Conservation (phyloP, 1,140 invertebrate genomes). For the Chironomus tepperi region DNA sequence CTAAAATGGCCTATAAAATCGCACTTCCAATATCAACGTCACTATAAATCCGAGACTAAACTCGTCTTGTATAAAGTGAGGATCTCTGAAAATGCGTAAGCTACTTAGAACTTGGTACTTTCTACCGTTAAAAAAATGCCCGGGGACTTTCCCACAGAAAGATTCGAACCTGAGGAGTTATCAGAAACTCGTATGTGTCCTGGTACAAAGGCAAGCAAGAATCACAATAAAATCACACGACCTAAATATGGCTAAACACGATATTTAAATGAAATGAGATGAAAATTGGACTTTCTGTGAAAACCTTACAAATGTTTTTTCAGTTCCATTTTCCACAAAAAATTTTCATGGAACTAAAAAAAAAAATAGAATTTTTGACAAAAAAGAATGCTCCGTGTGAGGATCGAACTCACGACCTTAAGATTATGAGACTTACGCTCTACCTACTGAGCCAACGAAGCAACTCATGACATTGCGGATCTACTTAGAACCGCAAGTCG, state of each 20-base stretch:
- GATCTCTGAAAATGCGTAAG: neutral
- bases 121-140: constrained; percentile 12
- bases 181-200: constrained; percentile 20
- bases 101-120: constrained; percentile 15
- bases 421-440: constrained; percentile 96
- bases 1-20: neutral
- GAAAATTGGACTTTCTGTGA: neutral
- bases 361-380: constrained; percentile 26
- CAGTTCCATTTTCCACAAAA: too few relatives aligned
- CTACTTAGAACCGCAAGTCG: too few relatives aligned
- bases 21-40: neutral
- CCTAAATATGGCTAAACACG: neutral
- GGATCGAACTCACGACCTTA: constrained; percentile 95
- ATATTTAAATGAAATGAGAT: neutral
- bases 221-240: neutral
- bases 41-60: neutral
- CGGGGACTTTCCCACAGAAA: constrained; percentile 20
- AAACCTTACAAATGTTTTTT: too few relatives aligned
- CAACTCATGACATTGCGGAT: constrained; percentile 30
- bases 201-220: constrained; percentile 7
- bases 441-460: constrained; percentile 89
- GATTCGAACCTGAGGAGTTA: constrained; percentile 15
- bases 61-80: constrained; percentile 15
- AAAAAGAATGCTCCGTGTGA: constrained; percentile 76
- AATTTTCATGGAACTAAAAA: too few relatives aligned